Evolutionary conservation across 2,797 vertebrate species (phyloP).

Genomic region (Todus mexicanus): DNA sequence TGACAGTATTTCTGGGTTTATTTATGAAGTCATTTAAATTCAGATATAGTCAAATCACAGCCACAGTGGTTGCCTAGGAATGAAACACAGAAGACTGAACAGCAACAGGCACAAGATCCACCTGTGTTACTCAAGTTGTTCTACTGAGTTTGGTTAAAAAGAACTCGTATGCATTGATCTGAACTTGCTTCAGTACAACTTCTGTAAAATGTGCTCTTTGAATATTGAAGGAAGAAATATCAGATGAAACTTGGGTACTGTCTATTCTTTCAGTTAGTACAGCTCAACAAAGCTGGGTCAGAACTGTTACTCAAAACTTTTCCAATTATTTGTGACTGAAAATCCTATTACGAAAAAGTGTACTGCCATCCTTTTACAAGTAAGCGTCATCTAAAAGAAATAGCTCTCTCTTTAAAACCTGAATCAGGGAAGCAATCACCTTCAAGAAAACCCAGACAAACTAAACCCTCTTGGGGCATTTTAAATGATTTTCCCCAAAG

Average conservation of each 20-base stretch:
- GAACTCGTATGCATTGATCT: background rate
- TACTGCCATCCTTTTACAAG: background rate
- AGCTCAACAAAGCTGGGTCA: background rate
- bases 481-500: background rate
- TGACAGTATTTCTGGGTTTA: background rate
- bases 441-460: background rate
- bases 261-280: background rate
- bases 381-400: background rate
- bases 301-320: background rate
- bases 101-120: background rate
- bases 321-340: background rate
- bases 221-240: background rate
- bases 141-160: background rate
- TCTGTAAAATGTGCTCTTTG: background rate
- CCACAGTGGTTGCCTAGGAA: background rate
- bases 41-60: background rate
- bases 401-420: background rate
- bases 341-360: background rate
- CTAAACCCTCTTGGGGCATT: background rate
- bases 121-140: background rate
- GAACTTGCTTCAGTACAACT: background rate
- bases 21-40: slow-evolving; percentile 34
- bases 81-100: background rate
- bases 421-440: background rate
- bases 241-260: background rate